phyloP scores from a whole-genome alignment of 1,140 invertebrate species.

The Halesus radiatus region DNA sequence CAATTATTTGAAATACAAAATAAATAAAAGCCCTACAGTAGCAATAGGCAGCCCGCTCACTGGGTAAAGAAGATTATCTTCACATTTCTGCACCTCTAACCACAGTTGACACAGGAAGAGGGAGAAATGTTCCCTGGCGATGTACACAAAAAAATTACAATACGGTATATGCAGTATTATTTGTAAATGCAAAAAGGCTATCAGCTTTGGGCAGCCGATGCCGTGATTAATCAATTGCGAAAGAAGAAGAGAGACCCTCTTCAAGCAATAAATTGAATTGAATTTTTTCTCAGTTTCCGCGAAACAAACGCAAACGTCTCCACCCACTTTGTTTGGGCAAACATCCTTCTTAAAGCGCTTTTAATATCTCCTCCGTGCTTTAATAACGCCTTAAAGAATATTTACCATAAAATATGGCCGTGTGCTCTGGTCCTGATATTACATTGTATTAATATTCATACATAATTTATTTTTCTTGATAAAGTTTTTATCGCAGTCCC shows the following conservation, averaged over 20 bases:
- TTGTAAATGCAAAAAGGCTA: background rate
- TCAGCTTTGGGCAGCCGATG: background rate
- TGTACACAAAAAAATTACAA: no score
- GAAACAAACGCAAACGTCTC: slow-evolving; percentile 30
- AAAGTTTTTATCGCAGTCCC: slow-evolving; percentile 53
- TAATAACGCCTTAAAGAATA: slow-evolving; percentile 54
- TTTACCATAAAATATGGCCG: slow-evolving; percentile 55
- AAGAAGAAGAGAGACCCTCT: slow-evolving; percentile 9
- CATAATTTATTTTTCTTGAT: slow-evolving; percentile 57
- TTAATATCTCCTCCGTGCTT: slow-evolving; percentile 39
- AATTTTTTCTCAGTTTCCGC: background rate
- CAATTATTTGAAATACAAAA: no score
- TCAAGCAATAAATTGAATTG: slow-evolving; percentile 14
- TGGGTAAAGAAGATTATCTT: no score
- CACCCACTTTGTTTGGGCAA: slow-evolving; percentile 41
- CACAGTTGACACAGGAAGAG: no score
- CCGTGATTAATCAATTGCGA: background rate
- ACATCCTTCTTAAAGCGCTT: slow-evolving; percentile 41
- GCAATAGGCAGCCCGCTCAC: no score
- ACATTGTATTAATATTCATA: slow-evolving; percentile 58
- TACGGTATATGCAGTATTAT: no score
- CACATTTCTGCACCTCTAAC: no score
- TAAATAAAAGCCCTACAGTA: no score
- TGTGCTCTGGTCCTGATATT: slow-evolving; percentile 50
- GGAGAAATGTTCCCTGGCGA: no score